A percentile compares a stretch with the other conserved stretches of the same genome.
phyloP scores from a whole-genome alignment of 2,797 vertebrate species.

The Limosa lapponica region DNA sequence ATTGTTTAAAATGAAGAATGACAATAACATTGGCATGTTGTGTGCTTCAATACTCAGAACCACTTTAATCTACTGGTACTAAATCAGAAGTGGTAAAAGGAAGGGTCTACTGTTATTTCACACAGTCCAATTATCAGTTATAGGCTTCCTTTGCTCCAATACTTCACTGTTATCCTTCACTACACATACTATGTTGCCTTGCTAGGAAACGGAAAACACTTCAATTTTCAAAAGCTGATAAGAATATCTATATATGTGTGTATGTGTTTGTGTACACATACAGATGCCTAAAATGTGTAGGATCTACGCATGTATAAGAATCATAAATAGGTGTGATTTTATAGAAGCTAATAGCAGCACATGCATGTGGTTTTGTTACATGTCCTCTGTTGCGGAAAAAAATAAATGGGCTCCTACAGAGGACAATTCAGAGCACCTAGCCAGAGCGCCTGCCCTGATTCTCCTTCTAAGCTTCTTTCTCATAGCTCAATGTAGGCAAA shows the following conservation, averaged over 20 bases:
- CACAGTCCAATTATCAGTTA: not conserved
- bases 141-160: not conserved
- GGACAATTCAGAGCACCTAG: not conserved
- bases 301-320: not conserved
- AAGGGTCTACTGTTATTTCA: not conserved
- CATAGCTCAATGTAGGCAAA: not conserved
- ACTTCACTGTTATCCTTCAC: not conserved
- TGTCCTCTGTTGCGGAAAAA: not conserved
- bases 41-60: not conserved
- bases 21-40: not conserved
- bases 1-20: conserved; percentile 44
- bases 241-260: not conserved
- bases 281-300: not conserved
- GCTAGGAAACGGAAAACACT: not conserved
- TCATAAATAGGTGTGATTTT: not conserved
- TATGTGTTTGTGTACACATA: not conserved
- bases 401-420: not conserved
- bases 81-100: not conserved
- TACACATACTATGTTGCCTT: not conserved
- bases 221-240: not conserved
- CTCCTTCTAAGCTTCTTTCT: not conserved
- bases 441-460: not conserved
- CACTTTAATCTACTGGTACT: not conserved
- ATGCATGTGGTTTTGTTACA: not conserved
- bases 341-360: not conserved